Base-by-base conservation (phyloP, 2,113 vertebrate species). In the Oreochromis tanganicae region DNA sequence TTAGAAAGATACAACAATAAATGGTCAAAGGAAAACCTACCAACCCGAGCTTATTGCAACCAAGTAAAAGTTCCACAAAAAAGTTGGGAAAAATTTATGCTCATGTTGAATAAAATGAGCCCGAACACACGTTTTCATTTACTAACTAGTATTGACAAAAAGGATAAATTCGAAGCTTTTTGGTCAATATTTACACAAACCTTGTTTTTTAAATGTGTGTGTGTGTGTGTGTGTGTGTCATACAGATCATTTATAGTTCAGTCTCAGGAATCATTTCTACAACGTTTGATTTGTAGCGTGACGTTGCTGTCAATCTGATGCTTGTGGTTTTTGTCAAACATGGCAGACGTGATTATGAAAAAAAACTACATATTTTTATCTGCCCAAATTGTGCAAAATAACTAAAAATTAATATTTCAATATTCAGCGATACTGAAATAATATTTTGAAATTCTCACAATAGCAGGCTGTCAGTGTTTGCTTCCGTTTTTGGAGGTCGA, bases 231-330 rank as follows among this genome's bases (percentile, higher is more conserved):
- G 56, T 21, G 66, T 16, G 12, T 43, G n/a, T 24, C 5, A 10
- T 10, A 75, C 24, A 2, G 41, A 29, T 29, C 21, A 29, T 32
- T 29, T 75, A 17, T 48, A 50, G 68, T 48, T 75, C 14, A 48
- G 71, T 50, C 66, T 46, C 36, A 71, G 2, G 41, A 46, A 43
- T 24, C 5, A 50, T 50, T 50, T 48, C 41, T 50, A 4, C 52
- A 55, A 1, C 6, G 19, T 9, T 21, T 46, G 5, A 50, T n/a
- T 12, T 50, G 46, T 38, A 63, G 59, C 1, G 27, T 8, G 0
- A n/a, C 11, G 3, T 19, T 48, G 24, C 24, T 48, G 6, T 48
- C 16, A 48, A 32, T 0, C 16, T n/a, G 0, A n/a, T 52, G 16
- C 43, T 32, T 1, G 0, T 11, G 16, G 14, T 48, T 75, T 17